Evolutionary conservation across 2,113 vertebrate species (phyloP).

Genomic region (Pogonocichla stellata): DNA sequence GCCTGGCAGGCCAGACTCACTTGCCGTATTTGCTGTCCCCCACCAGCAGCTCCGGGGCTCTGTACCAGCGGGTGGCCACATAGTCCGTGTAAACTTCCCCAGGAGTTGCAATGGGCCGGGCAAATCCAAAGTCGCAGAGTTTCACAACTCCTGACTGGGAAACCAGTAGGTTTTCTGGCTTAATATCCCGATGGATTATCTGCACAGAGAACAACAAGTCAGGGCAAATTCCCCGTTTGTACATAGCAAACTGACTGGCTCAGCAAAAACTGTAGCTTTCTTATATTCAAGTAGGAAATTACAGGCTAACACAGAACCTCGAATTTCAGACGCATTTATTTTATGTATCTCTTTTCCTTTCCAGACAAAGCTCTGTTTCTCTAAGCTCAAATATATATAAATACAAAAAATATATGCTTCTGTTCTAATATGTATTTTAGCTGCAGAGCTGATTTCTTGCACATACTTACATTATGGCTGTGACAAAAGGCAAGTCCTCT

Average conservation of each 20-base stretch:
- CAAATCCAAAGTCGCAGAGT: constrained; percentile 92
- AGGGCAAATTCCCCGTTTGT: background rate
- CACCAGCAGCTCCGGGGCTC: constrained; percentile 89
- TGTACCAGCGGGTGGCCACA: constrained; percentile 90
- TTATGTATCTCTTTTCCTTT: background rate
- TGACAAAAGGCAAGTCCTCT: constrained; percentile 87
- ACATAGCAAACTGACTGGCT: background rate
- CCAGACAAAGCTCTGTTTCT: background rate
- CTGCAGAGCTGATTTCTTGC: background rate
- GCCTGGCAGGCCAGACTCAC: constrained; percentile 54
- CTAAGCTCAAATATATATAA: background rate
- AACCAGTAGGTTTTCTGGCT: constrained; percentile 93
- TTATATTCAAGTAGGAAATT: background rate
- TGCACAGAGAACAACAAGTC: constrained; percentile 49
- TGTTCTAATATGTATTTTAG: background rate
- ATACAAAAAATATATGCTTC: background rate
- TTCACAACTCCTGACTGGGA: constrained; percentile 87
- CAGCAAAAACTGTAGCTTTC: background rate
- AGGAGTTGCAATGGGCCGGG: constrained; percentile 77
- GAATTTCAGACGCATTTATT: background rate
- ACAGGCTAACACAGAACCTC: background rate
- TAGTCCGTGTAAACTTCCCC: constrained; percentile 88
- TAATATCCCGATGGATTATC: constrained; percentile 93
- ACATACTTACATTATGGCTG: constrained; percentile 84
- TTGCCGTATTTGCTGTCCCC: constrained; percentile 89